Conservation (phyloP, 2,113 vertebrate species). For the Motacilla alba region DNA sequence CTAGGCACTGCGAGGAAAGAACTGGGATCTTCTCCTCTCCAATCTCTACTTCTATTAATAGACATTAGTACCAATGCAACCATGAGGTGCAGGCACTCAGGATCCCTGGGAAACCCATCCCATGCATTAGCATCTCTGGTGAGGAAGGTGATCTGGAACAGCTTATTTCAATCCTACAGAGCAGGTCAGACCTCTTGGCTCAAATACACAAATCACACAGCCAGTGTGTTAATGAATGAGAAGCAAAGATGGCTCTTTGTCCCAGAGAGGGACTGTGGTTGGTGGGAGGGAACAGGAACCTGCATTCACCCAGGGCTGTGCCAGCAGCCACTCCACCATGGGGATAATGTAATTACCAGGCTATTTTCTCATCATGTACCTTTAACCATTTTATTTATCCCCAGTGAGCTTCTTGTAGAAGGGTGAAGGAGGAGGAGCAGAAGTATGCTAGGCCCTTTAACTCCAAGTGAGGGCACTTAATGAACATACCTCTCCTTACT, state of each 20-base stretch:
- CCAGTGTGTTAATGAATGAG: neutral
- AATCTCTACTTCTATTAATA: neutral
- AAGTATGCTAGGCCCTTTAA: neutral
- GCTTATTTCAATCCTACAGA: neutral
- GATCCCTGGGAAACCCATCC: neutral
- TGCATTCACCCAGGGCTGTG: neutral
- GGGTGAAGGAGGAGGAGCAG: neutral
- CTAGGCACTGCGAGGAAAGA: neutral
- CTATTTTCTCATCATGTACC: neutral
- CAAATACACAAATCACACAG: neutral
- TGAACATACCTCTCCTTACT: neutral
- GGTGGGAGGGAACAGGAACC: neutral
- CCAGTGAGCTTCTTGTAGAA: neutral
- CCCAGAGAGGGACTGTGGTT: fast-evolving
- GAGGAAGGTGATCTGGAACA: neutral
- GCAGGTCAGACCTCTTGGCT: neutral
- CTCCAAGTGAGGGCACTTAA: neutral
- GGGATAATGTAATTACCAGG: neutral
- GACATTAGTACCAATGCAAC: neutral
- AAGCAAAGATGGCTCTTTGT: neutral
- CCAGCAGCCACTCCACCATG: neutral
- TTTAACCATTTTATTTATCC: neutral
- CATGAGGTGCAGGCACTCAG: fast-evolving
- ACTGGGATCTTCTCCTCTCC: neutral
- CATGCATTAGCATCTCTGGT: neutral